Evolutionary conservation across 2,113 vertebrate genomes (phyloP).

Genomic region (Myotis yumanensis): DNA sequence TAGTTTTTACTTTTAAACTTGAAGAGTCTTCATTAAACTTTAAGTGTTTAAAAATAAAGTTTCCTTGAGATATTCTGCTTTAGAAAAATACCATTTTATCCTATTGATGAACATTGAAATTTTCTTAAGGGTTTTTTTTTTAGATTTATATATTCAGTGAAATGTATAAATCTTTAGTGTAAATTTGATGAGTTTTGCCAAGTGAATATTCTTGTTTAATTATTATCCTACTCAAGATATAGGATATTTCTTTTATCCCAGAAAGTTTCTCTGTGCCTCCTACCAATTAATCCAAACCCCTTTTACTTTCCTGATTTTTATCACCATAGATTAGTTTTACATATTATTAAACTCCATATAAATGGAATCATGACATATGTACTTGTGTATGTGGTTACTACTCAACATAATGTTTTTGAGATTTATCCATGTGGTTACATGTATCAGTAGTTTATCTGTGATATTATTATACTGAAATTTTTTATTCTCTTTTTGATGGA

Average conservation of each 20-base stretch:
- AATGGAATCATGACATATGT: background rate
- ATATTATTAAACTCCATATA: background rate
- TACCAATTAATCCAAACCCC: background rate
- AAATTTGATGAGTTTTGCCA: constrained; percentile 21
- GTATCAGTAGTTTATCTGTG: background rate
- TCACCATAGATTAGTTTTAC: background rate
- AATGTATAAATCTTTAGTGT: background rate
- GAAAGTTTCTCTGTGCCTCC: background rate
- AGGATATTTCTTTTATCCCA: background rate
- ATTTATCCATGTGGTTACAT: background rate
- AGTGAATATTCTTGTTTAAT: background rate
- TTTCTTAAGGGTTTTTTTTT: constrained; percentile 16
- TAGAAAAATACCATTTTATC: constrained; percentile 65
- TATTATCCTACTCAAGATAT: background rate
- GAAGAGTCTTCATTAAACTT: background rate
- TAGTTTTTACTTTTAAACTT: constrained; percentile 76
- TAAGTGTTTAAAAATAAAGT: constrained; percentile 77
- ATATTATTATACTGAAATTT: background rate
- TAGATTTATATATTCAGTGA: background rate
- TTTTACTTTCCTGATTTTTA: background rate
- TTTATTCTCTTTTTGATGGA: background rate
- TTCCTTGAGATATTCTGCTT: constrained; percentile 56
- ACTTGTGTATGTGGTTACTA: background rate
- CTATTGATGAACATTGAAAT: constrained; percentile 58
- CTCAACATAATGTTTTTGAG: background rate